phyloP scores from a whole-genome alignment of 2,797 vertebrate genomes.

The Manis crassicaudata region DNA sequence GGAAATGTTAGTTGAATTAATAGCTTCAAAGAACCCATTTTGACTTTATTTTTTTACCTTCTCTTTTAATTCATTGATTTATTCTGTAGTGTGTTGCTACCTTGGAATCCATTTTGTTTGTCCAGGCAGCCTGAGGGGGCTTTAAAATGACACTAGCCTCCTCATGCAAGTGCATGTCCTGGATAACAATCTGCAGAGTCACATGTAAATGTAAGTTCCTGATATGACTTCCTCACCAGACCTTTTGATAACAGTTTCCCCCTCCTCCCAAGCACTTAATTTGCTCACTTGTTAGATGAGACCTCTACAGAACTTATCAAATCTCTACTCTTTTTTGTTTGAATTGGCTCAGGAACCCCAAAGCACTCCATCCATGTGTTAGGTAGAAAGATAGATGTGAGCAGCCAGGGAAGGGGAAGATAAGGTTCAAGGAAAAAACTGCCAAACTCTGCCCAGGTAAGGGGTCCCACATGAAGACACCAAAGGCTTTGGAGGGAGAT shows the following conservation, averaged over 20 bases:
- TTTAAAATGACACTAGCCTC: not conserved
- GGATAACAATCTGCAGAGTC: not conserved
- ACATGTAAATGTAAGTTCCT: not conserved
- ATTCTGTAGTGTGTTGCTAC: not conserved
- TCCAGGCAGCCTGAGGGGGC: not conserved
- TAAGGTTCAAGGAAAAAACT: too few relatives aligned
- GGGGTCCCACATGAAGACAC: too few relatives aligned
- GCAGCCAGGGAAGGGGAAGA: too few relatives aligned
- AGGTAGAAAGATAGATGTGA: too few relatives aligned
- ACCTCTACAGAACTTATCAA: not conserved
- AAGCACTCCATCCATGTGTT: not conserved
- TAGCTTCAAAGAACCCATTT: not conserved
- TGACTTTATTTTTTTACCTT: not conserved
- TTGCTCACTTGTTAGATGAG: not conserved
- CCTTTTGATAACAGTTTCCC: not conserved
- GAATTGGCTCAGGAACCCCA: not conserved
- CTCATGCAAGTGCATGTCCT: not conserved
- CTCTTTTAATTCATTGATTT: not conserved
- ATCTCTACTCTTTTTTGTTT: not conserved
- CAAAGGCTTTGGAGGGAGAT: too few relatives aligned
- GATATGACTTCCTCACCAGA: not conserved
- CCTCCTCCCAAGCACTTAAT: not conserved
- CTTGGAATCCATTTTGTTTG: not conserved
- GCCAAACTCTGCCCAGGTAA: too few relatives aligned
- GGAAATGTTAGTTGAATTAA: not conserved